Evolutionary conservation across 2,888 invertebrate genomes (phyloP), one percentile per base, ranked within the genome.

Genomic region (Tachystola acroxantha): DNA sequence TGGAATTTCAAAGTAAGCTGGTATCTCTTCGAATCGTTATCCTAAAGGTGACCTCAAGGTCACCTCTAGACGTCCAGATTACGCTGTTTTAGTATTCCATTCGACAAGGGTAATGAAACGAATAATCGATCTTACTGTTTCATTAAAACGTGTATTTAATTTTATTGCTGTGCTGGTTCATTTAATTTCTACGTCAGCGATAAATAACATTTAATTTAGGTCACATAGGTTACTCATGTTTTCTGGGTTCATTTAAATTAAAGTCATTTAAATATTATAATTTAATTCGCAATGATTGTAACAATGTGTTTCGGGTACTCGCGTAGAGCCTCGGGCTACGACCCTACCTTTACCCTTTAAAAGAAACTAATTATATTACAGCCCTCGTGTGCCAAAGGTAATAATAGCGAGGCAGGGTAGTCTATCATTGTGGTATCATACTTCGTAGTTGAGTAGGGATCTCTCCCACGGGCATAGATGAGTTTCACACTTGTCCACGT

Each of bases 351-450:
- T 12, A 11, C 10, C 27, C 27, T 34, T 39, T 10, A 36, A 22
- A 22, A 22, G 47, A 53, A 25, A 38, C 49, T 53, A 57, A 58
- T 61, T 58, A 56, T n/a, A n/a, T n/a, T n/a, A n/a, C n/a, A 46
- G 45, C 34, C 30, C 37, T 39, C 37, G 34, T 20, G 10, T 7
- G 36, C 39, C 38, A 43, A 43, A 51, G 32, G 36, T 40, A 45
- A 48, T 25, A 25, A 12, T 20, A 11, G 12, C 43, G 43, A 43
- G 49, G 40, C 37, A 30, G 37, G 42, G 46, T 53, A 56, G 61
- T 66, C 54, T 53, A 64, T 70, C 61, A 64, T 63, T 57, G 43
- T 42, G 45, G 56, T 63, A 66, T 57, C 58, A 58, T 53, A 57
- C 57, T 60, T 14, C 26, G 59, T 62, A 57, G 54, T 58, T 52